Conservation (phyloP, 2,888 invertebrate species). For the Helleia helle region DNA sequence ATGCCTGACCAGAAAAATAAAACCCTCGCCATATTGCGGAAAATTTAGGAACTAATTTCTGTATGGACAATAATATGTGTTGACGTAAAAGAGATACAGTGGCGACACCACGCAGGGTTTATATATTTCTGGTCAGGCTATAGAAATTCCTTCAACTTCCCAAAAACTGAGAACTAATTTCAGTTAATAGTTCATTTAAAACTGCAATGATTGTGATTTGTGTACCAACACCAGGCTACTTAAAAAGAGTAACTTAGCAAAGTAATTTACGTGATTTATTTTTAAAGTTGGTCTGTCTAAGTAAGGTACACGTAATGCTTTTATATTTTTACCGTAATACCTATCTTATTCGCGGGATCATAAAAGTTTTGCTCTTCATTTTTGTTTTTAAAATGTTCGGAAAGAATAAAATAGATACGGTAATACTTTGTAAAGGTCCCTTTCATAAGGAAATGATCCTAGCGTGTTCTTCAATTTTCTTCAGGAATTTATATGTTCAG, state of each 20-base stretch:
- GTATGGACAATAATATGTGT: too few relatives aligned
- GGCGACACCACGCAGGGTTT: too few relatives aligned
- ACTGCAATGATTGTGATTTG: neutral
- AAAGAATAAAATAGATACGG: neutral
- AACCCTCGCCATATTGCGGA: too few relatives aligned
- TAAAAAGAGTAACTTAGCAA: neutral
- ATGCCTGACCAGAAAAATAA: too few relatives aligned
- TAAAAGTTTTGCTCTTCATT: neutral
- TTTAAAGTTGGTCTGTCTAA: neutral
- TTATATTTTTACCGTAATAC: neutral
- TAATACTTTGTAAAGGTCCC: neutral
- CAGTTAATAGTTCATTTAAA: neutral
- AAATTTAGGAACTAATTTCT: too few relatives aligned
- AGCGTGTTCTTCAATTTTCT: neutral
- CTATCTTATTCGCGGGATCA: neutral
- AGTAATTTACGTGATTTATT: constrained; percentile 1
- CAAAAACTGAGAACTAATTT: too few relatives aligned
- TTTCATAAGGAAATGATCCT: neutral
- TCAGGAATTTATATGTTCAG: too few relatives aligned
- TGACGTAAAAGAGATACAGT: too few relatives aligned
- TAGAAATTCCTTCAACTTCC: too few relatives aligned
- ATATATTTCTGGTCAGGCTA: too few relatives aligned
- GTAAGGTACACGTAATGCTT: neutral
- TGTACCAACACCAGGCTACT: neutral
- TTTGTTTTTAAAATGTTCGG: constrained; percentile 5